Conservation (phyloP, 1,140 invertebrate species). For the Drosophila sucinea region DNA sequence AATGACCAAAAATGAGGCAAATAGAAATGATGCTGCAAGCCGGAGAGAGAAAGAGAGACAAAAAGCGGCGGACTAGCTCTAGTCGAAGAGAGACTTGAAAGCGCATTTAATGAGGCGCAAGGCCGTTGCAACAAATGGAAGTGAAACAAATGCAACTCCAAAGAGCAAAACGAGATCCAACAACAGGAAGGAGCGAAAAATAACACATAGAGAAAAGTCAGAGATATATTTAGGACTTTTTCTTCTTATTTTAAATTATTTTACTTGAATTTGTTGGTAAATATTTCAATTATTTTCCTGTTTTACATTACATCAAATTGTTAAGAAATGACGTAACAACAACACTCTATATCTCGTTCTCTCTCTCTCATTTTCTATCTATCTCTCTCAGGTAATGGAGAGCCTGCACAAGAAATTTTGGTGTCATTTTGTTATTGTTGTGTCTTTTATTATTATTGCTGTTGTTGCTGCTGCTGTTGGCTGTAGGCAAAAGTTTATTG, state of each 20-base stretch:
- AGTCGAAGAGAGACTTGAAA: neutral
- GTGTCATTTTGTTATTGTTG: conserved; percentile 11
- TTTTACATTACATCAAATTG: neutral
- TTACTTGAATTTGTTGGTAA: neutral
- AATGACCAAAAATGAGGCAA: conserved; percentile 58
- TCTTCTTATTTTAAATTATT: neutral
- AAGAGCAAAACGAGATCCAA: neutral
- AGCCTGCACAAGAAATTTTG: conserved; percentile 10
- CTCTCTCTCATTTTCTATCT: neutral
- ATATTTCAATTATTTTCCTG: neutral
- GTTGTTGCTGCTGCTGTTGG: conserved; percentile 54
- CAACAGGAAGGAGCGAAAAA: neutral
- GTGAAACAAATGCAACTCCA: neutral
- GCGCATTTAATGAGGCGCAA: conserved; percentile 4
- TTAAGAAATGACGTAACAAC: neutral
- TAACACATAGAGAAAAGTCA: neutral
- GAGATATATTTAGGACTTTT: neutral
- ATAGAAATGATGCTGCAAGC: conserved; percentile 34
- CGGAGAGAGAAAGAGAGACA: conserved; percentile 21
- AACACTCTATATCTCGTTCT: neutral
- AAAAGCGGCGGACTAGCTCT: neutral
- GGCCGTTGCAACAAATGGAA: conserved; percentile 1
- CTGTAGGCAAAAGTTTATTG: conserved; percentile 66
- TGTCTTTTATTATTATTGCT: conserved; percentile 30
- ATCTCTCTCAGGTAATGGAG: neutral